phyloP scores from a whole-genome alignment of 2,888 invertebrate species.

The Eutolmus rufibarbis region DNA sequence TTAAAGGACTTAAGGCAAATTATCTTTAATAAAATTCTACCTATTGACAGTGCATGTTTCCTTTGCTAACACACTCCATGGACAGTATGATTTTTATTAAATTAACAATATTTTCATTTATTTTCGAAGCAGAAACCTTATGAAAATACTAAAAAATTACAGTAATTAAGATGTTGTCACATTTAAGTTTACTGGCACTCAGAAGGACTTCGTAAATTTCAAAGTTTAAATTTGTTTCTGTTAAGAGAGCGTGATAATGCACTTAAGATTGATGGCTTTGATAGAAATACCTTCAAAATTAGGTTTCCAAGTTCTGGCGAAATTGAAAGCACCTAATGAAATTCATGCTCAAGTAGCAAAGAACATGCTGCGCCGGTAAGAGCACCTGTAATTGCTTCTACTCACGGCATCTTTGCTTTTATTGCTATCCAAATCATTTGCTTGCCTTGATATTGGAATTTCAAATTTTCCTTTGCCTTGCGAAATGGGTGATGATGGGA shows the following conservation, averaged over 20 bases:
- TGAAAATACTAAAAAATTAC: neutral
- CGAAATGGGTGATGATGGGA: neutral
- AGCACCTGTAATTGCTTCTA: neutral
- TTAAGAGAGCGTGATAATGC: neutral
- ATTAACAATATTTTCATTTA: neutral
- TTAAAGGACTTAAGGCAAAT: no score
- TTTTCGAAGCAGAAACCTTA: neutral
- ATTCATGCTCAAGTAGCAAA: neutral
- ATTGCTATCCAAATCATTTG: neutral
- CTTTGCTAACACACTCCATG: no score
- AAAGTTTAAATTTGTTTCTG: neutral
- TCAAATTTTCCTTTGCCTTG: neutral
- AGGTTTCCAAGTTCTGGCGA: neutral
- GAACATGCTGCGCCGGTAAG: neutral
- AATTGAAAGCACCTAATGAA: neutral
- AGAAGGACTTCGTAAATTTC: neutral
- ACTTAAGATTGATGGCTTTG: neutral
- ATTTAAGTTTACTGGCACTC: neutral
- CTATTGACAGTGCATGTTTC: no score
- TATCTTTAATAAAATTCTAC: no score
- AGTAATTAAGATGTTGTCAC: neutral
- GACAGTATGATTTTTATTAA: no score
- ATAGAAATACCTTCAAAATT: neutral
- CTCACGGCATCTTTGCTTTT: neutral
- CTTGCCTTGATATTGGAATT: neutral